phyloP scores from a whole-genome alignment of 2,797 vertebrate genomes.

The Prionace glauca region DNA sequence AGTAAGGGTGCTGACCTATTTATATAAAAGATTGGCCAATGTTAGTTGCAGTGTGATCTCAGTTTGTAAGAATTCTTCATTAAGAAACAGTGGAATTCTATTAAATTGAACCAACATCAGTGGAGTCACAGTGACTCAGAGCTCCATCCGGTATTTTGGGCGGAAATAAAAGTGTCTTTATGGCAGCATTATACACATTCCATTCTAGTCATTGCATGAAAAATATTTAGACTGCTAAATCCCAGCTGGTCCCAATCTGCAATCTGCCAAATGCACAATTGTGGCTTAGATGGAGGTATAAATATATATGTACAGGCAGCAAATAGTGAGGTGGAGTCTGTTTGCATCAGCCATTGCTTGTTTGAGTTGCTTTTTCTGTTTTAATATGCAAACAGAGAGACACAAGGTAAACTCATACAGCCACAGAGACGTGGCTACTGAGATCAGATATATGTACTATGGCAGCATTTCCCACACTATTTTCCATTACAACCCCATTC shows the following conservation, averaged over 20 bases:
- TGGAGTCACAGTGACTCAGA: not conserved
- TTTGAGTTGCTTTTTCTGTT: not conserved
- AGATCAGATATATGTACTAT: not conserved
- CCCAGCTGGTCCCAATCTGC: conserved; percentile 14
- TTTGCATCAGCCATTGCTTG: not conserved
- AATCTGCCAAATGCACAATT: not conserved
- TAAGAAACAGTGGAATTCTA: not conserved
- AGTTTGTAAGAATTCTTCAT: not conserved
- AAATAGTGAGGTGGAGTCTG: not conserved
- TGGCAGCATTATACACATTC: not conserved
- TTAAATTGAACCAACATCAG: not conserved
- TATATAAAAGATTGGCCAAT: not conserved
- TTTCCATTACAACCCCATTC: not conserved
- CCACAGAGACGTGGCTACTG: not conserved
- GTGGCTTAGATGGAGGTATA: not conserved
- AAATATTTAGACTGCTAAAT: not conserved
- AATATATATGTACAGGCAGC: not conserved
- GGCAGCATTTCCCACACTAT: not conserved
- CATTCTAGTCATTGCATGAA: conserved; percentile 2
- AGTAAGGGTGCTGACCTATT: not conserved
- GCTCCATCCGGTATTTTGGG: not conserved
- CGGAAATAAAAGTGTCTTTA: conserved; percentile 9
- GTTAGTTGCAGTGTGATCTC: not conserved
- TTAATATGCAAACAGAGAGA: not conserved
- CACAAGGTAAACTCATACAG: not conserved